A percentile compares a stretch with the other conserved stretches of the same genome.
These are phyloP conservation scores for Drosophila emarginata DNA, from an alignment of 2,888 invertebrate species.

Conservation along the genomic window DNA sequence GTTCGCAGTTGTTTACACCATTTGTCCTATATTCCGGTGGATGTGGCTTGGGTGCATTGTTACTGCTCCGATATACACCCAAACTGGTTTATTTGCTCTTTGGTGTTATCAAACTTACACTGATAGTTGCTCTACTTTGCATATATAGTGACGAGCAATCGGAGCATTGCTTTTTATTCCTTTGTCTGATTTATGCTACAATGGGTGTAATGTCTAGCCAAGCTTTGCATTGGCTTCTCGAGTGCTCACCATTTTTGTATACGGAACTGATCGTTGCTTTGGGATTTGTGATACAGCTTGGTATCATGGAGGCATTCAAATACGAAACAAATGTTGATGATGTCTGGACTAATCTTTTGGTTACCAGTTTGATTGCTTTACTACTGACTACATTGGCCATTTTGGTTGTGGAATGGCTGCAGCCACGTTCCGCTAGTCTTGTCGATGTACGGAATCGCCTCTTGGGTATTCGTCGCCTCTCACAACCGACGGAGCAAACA, in stretches of 20 bases:
- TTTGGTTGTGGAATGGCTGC: constrained; percentile 55
- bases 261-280: constrained; percentile 64
- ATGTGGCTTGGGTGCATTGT: constrained; percentile 56
- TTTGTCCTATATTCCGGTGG: constrained; percentile 65
- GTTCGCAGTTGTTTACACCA: constrained; percentile 55
- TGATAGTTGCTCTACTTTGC: constrained; percentile 68
- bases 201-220: constrained; percentile 74
- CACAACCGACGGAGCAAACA: constrained; percentile 58
- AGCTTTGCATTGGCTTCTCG: constrained; percentile 70
- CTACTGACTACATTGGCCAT: constrained; percentile 59
- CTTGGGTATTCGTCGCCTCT: constrained; percentile 64
- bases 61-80: constrained; percentile 71
- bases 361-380: constrained; percentile 51
- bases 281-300: constrained; percentile 59
- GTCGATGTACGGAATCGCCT: constrained; percentile 75
- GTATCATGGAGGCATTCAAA: constrained; percentile 62
- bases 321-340: constrained; percentile 57
- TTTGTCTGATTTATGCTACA: constrained; percentile 71
- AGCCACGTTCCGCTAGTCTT: constrained; percentile 68
- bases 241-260: constrained; percentile 74
- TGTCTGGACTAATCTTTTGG: constrained; percentile 57
- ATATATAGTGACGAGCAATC: constrained; percentile 69
- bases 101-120: constrained; percentile 74
- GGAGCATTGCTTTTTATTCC: constrained; percentile 70
- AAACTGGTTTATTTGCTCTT: constrained; percentile 74